A percentile compares a stretch with the other conserved stretches of the same genome.
Conservation (phyloP, 1,140 invertebrate species). For the Oscheius sp. region DNA sequence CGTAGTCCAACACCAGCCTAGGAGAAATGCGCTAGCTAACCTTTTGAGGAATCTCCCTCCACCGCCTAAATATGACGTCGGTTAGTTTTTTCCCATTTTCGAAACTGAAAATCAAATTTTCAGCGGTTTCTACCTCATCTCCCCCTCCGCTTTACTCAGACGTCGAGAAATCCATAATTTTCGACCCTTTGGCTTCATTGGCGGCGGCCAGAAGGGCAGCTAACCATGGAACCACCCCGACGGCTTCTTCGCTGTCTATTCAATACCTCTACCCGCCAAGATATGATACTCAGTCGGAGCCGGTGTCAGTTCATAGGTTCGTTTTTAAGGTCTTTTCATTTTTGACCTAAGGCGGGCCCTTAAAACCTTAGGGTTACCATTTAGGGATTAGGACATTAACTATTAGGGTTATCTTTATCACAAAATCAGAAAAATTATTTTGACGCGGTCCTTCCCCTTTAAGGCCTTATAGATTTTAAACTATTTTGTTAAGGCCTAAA, state of each 20-base stretch:
- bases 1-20: not conserved
- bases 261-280: constrained; percentile 1
- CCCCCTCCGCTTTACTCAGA: not conserved
- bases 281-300: not conserved
- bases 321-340: no score
- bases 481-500: no score
- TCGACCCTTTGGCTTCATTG: not conserved
- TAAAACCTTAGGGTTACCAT: no score
- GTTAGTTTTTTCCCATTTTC: not conserved
- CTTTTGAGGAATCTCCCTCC: not conserved
- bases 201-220: not conserved
- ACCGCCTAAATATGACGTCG: not conserved
- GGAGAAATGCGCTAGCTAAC: not conserved
- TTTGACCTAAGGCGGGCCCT: no score
- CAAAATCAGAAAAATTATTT: no score
- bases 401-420: no score
- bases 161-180: not conserved
- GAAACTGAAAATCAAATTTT: not conserved
- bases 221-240: not conserved
- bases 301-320: no score
- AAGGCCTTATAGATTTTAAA: no score
- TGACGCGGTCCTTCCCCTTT: no score
- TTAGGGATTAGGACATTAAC: no score
- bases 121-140: not conserved
- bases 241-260: not conserved